Percentiles rank a stretch among this genome's conserved stretches.
These are phyloP conservation scores for Neelides sp. DNA, from an alignment of 1,140 invertebrate species.

Conservation along the genomic window DNA sequence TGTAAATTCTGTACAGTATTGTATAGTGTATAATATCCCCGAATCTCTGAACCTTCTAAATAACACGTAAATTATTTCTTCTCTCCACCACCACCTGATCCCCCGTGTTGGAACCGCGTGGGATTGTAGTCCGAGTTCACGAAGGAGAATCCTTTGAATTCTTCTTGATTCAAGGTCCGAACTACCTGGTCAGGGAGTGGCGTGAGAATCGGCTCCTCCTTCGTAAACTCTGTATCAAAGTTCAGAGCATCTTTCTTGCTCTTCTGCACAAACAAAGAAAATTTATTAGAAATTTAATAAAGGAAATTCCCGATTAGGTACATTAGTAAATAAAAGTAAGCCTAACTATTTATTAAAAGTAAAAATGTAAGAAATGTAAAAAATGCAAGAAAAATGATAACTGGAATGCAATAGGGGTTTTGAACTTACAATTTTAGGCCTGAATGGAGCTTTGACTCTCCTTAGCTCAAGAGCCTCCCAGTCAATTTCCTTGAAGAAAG, in stretches of 20 bases:
- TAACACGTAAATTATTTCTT: too few relatives aligned
- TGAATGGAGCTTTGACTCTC: constrained; percentile 90
- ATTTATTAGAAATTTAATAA: too few relatives aligned
- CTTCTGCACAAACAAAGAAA: constrained; percentile 57
- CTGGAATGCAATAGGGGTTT: background rate
- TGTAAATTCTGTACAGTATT: too few relatives aligned
- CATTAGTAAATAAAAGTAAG: too few relatives aligned
- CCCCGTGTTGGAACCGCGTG: too few relatives aligned
- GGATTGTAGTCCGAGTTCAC: constrained; percentile 85
- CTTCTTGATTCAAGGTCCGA: constrained; percentile 90
- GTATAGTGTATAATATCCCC: too few relatives aligned
- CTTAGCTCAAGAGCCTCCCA: constrained; percentile 86
- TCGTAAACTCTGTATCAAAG: constrained; percentile 98
- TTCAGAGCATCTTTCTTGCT: constrained; percentile 93
- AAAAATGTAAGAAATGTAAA: too few relatives aligned
- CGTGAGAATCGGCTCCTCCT: constrained; percentile 90
- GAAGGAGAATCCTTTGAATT: constrained; percentile 95
- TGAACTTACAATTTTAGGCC: constrained; percentile 89
- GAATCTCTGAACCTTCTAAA: too few relatives aligned
- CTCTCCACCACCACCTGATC: too few relatives aligned
- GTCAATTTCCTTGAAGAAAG: constrained; percentile 93
- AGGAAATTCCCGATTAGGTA: too few relatives aligned
- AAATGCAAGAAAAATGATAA: background rate
- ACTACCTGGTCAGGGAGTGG: constrained; percentile 82
- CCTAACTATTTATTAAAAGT: too few relatives aligned